A percentile compares a stretch with the other conserved stretches of the same genome.
These are phyloP conservation scores for Menidia menidia DNA, from an alignment of 2,797 vertebrate species.

Conservation along the genomic window DNA sequence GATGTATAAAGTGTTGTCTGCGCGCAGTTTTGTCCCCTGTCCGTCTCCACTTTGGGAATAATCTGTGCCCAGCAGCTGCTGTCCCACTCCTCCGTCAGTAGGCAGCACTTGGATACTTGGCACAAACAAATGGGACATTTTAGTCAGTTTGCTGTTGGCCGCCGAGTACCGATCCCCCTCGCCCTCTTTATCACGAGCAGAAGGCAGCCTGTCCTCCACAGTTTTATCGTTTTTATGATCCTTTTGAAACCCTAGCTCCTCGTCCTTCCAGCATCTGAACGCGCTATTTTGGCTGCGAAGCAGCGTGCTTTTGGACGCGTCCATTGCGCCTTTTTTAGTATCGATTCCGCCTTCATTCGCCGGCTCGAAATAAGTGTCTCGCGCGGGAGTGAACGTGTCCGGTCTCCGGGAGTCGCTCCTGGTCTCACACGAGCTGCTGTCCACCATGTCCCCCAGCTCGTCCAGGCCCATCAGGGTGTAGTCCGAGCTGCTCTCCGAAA, in stretches of 20 bases:
- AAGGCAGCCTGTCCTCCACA: slow-evolving; percentile 69
- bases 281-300: slow-evolving; percentile 96
- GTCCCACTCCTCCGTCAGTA: slow-evolving; percentile 76
- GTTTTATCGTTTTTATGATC: slow-evolving; percentile 81
- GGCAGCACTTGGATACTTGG: slow-evolving; percentile 89
- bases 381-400: slow-evolving; percentile 44
- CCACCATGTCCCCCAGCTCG: slow-evolving; percentile 82
- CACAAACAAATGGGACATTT: slow-evolving; percentile 95
- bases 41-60: slow-evolving; percentile 57
- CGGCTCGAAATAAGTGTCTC: slow-evolving; percentile 71
- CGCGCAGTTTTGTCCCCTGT: slow-evolving; percentile 32
- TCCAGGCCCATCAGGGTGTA: slow-evolving; percentile 81
- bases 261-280: slow-evolving; percentile 94
- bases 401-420: slow-evolving; percentile 76
- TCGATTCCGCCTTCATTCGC: slow-evolving; percentile 82
- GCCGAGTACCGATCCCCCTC: slow-evolving; percentile 71
- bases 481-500: slow-evolving; percentile 87
- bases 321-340: slow-evolving; percentile 88
- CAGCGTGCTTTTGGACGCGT: slow-evolving; percentile 88
- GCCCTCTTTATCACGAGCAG: slow-evolving; percentile 69
- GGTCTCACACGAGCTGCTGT: slow-evolving; percentile 81
- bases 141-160: slow-evolving; percentile 79
- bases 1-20: slow-evolving; percentile 60
- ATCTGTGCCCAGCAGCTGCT: slow-evolving; percentile 70
- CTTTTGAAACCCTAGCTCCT: slow-evolving; percentile 85